A percentile compares a stretch with the other conserved stretches of the same genome.
Conservation (phyloP, 2,113 vertebrate genomes). For the Pituophis catenifer region DNA sequence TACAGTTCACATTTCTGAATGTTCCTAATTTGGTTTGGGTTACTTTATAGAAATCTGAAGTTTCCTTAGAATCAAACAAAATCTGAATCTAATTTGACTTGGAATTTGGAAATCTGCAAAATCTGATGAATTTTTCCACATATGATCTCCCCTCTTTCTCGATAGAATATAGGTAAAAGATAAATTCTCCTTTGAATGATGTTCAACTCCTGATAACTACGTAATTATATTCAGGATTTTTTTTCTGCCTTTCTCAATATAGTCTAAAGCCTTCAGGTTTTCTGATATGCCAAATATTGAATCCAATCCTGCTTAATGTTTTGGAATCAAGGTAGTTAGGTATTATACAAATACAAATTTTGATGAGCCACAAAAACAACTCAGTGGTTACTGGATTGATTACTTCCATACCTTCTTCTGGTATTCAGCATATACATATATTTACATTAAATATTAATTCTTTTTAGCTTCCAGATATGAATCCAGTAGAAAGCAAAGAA, state of each 20-base stretch:
- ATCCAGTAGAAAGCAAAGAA: constrained; percentile 89
- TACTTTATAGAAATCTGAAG: not conserved
- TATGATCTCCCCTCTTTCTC: not conserved
- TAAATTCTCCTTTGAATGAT: not conserved
- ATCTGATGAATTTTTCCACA: not conserved
- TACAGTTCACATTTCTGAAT: not conserved
- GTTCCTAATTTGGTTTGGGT: not conserved
- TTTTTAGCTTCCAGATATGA: constrained; percentile 90
- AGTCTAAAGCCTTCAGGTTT: not conserved
- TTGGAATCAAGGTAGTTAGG: not conserved
- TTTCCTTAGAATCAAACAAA: not conserved
- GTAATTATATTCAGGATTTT: not conserved
- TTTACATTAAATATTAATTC: constrained; percentile 23
- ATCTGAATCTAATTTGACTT: not conserved
- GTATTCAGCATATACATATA: not conserved
- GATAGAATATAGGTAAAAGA: not conserved
- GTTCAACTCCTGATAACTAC: not conserved
- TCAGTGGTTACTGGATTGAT: not conserved
- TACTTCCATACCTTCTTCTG: not conserved
- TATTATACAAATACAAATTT: not conserved
- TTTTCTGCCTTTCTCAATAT: not conserved
- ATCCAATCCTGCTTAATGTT: not conserved
- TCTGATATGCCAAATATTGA: not conserved
- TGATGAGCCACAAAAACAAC: not conserved
- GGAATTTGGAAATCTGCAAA: not conserved